Percentiles rank a stretch among this genome's conserved stretches.
These are phyloP conservation scores for Cuculus canorus DNA, from an alignment of 2,797 vertebrate species.

Conservation along the genomic window DNA sequence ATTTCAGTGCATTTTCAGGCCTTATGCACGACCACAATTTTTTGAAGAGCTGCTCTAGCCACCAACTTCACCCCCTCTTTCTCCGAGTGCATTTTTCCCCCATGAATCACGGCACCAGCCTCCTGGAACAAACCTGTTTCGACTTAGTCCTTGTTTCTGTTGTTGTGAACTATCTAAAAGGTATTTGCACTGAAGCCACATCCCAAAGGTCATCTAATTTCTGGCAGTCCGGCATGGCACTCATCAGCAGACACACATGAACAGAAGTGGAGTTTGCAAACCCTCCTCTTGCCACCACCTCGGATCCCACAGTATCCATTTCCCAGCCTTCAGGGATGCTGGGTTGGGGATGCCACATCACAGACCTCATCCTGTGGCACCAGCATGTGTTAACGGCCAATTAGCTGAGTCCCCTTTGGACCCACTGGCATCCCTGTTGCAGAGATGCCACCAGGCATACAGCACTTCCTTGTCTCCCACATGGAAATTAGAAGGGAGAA, in stretches of 20 bases:
- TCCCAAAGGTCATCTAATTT: background rate
- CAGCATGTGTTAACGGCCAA: rapidly evolving
- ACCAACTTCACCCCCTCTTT: background rate
- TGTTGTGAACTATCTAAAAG: background rate
- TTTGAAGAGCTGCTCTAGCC: background rate
- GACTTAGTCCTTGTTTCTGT: background rate
- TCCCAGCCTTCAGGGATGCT: rapidly evolving
- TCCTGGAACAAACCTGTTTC: background rate
- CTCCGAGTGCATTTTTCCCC: background rate
- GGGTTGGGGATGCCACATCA: background rate
- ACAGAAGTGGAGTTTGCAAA: background rate
- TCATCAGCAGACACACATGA: rapidly evolving
- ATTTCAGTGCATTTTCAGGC: background rate
- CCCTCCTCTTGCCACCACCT: rapidly evolving
- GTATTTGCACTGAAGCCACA: background rate
- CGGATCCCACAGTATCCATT: background rate
- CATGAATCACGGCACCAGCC: background rate
- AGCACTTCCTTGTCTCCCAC: background rate
- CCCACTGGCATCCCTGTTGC: rapidly evolving
- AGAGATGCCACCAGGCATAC: background rate
- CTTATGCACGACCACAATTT: background rate
- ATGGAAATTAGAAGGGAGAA: background rate
- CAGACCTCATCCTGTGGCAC: background rate
- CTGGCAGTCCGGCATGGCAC: background rate
- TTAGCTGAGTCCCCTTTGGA: background rate